These are phyloP conservation scores for western clawed frog (Xenopus tropicalis) DNA, from an alignment of 2,113 vertebrate species.

Conservation along the genomic window DNA sequence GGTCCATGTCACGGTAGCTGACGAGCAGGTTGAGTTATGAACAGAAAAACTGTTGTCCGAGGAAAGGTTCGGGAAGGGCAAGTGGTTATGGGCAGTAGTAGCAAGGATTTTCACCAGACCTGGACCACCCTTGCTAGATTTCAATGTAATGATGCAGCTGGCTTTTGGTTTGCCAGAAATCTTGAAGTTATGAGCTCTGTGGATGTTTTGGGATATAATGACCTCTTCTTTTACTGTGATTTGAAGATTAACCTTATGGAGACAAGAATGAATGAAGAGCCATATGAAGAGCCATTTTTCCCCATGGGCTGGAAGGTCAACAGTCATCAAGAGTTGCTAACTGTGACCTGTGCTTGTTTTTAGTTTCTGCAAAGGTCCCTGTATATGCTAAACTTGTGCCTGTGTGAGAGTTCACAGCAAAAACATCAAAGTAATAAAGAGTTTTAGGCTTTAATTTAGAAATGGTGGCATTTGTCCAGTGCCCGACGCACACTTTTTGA, in stretches of 20 bases:
- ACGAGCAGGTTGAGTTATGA: constrained; percentile 22
- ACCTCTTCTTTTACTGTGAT: constrained; percentile 22
- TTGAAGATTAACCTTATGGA: constrained; percentile 29
- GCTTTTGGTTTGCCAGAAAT: constrained; percentile 12
- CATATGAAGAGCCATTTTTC: too few species aligned
- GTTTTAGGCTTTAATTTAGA: constrained; percentile 32
- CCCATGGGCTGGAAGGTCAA: constrained; percentile 12
- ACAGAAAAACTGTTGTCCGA: constrained; percentile 20
- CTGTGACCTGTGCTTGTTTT: constrained; percentile 12
- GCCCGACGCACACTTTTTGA: constrained; percentile 30
- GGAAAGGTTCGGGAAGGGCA: constrained; percentile 38
- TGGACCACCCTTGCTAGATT: constrained; percentile 18
- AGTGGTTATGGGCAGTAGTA: constrained; percentile 13
- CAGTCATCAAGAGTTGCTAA: constrained; percentile 13
- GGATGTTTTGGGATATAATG: constrained; percentile 16
- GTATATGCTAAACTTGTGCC: constrained; percentile 31
- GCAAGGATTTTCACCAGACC: constrained; percentile 34
- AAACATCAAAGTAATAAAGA: constrained; percentile 45
- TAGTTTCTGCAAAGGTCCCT: constrained; percentile 39
- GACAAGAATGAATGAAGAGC: constrained; percentile 41
- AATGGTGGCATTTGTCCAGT: constrained; percentile 14
- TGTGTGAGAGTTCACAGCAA: constrained; percentile 20
- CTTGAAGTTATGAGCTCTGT: constrained; percentile 36
- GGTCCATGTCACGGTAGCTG: constrained; percentile 36
- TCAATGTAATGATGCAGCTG: constrained; percentile 15